These are phyloP conservation scores for Chaetura pelagica DNA, from an alignment of 2,113 vertebrate genomes.

Conservation along the genomic window DNA sequence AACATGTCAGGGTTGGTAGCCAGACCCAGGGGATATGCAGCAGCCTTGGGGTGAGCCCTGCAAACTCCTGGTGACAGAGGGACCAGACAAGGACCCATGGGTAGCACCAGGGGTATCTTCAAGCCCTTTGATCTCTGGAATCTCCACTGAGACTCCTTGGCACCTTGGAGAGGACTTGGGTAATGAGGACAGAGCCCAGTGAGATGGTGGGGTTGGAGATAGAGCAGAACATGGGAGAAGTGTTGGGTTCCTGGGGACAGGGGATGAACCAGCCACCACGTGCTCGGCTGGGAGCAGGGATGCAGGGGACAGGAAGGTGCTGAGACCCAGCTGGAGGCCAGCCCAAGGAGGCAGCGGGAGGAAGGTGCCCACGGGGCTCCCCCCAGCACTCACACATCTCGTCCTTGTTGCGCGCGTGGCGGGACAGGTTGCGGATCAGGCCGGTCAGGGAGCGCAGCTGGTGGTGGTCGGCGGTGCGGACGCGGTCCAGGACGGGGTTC, in stretches of 20 bases:
- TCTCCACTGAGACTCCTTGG: background rate
- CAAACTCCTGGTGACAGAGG: background rate
- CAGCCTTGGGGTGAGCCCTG: background rate
- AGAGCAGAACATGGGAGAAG: rapidly evolving
- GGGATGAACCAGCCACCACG: rapidly evolving
- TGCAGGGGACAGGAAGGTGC: background rate
- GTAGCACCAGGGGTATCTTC: background rate
- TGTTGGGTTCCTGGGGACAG: rapidly evolving
- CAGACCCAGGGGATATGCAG: rapidly evolving
- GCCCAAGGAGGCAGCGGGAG: background rate
- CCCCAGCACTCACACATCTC: slow-evolving; percentile 85
- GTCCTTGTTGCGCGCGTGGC: slow-evolving; percentile 87
- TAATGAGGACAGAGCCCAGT: background rate
- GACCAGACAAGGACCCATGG: background rate
- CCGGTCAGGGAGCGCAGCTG: slow-evolving; percentile 90
- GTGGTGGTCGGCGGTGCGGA: slow-evolving; percentile 83
- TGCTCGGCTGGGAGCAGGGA: rapidly evolving
- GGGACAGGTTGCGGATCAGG: slow-evolving; percentile 90
- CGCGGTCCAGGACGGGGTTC: slow-evolving; percentile 87
- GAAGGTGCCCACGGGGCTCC: rapidly evolving
- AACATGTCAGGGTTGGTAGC: background rate
- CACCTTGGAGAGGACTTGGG: background rate
- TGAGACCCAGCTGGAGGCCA: background rate
- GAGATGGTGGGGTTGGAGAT: background rate
- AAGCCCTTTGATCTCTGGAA: background rate